Conservation (phyloP, 2,113 vertebrate genomes). For the Pomatostomus ruficeps region DNA sequence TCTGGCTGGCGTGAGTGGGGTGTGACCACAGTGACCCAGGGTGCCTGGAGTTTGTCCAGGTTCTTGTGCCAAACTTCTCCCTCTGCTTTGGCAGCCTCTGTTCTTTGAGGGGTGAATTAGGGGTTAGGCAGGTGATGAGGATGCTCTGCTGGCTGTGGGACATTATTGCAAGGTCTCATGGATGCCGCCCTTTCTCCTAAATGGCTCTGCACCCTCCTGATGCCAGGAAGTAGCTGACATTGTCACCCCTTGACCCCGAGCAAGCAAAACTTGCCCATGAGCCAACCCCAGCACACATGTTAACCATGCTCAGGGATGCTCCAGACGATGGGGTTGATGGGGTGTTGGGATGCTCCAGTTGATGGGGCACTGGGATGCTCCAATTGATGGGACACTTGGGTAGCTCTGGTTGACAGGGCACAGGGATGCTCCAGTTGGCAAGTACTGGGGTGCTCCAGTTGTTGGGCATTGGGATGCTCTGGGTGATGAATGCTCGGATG, state of each 20-base stretch:
- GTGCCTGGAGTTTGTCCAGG: accelerated
- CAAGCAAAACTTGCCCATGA: neutral
- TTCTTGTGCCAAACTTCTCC: neutral
- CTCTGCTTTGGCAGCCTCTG: neutral
- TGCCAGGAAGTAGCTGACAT: accelerated
- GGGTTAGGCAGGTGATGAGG: neutral
- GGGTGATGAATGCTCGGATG: neutral
- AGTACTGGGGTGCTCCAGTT: neutral
- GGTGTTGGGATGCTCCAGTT: neutral
- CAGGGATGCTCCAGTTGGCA: neutral
- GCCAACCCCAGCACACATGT: accelerated
- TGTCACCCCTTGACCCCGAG: neutral
- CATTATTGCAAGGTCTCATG: neutral
- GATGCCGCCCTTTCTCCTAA: no score
- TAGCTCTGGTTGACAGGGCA: neutral
- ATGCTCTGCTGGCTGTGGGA: neutral
- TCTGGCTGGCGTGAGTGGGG: accelerated
- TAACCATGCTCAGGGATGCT: neutral
- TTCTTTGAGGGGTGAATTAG: neutral
- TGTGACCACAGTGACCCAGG: accelerated
- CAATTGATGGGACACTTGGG: neutral
- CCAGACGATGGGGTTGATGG: neutral
- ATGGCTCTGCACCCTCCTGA: neutral
- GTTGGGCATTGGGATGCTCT: neutral
- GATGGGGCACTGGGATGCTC: neutral